Base-by-base conservation (phyloP, 2,113 vertebrate species). In the Notothenia rossii region DNA sequence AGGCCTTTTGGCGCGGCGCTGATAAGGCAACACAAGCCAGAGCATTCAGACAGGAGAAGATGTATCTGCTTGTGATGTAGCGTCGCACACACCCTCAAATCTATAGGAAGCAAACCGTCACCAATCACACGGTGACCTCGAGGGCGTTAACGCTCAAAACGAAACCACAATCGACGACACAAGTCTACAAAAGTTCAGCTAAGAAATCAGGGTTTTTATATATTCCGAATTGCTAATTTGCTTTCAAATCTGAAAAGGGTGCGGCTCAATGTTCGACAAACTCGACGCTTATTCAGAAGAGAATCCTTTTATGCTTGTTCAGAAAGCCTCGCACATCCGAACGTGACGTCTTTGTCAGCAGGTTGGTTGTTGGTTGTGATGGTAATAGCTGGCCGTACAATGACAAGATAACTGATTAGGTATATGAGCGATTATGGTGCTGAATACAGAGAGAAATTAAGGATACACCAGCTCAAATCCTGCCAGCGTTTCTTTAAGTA, bases 1-100 rank as follows among this genome's bases (percentile, higher is more conserved):
- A 90, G 87, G 84, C 86, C 85, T 87, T 68, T 67, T 79, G 88
- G 89, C 40, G 49, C 84, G 43, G 61, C 72, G 59, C 78, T 88
- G 91, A 94, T 95, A 93, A 91, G 87, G 77, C 75, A 81, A 83
- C 86, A 69, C 75, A 85, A 86, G 79, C 82, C 62, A 50, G 29
- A 54, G 48, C 80, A 54, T 93, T 92, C 54, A 7, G 84, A 90
- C 93, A 86, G 88, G 88, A 90, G 91, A 93, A 93, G 94, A 94
- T 89, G 95, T 91, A 96, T 96, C 92, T 93, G 87, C 88, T 89
- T 95, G 78, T 91, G 90, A 92, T 95, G 81, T 88, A 55, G 88
- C 86, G 81, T 90, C 72, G 7, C 45, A 77, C 85, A 49, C n/a
- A 18, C 20, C 75, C n/a, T 69, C 70, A 17, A 10, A 65, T 87